Conservation (phyloP, 2,888 invertebrate genomes). For the Molorchus minor region DNA sequence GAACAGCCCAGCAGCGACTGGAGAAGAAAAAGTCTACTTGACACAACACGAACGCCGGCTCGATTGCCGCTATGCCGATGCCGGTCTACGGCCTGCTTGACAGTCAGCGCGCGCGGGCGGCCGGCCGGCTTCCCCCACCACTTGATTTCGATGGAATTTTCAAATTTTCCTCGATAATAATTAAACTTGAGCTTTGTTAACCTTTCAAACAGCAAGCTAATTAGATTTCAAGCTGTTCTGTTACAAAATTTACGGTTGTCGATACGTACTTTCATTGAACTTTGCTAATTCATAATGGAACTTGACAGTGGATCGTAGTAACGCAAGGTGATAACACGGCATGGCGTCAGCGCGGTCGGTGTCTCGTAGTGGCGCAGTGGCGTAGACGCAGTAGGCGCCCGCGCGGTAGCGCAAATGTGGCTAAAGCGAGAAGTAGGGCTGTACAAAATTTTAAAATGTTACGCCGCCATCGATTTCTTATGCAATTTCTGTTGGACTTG, state of each 20-base stretch:
- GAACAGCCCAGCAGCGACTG: constrained; percentile 56
- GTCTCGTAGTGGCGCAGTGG: background rate
- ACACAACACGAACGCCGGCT: constrained; percentile 43
- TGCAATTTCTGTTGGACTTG: background rate
- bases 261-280: constrained; percentile 19
- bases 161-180: constrained; percentile 15
- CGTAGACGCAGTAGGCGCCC: constrained; percentile 4
- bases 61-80: constrained; percentile 41
- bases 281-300: background rate
- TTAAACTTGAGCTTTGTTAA: background rate
- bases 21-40: constrained; percentile 34
- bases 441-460: constrained; percentile 8
- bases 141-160: constrained; percentile 6
- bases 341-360: constrained; percentile 22
- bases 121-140: background rate
- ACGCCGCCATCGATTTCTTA: background rate
- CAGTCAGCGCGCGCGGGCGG: constrained; percentile 3
- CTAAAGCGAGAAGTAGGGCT: constrained; percentile 7
- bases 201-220: background rate
- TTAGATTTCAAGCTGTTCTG: background rate
- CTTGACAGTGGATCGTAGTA: constrained; percentile 3
- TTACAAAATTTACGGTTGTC: background rate
- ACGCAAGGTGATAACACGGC: constrained; percentile 11
- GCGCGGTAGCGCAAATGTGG: background rate
- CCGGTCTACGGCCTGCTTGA: constrained; percentile 14